Evolutionary conservation across 2,797 vertebrate species (phyloP), one percentile per base, ranked within the genome.

Genomic region (Hemibagrus guttatus): DNA sequence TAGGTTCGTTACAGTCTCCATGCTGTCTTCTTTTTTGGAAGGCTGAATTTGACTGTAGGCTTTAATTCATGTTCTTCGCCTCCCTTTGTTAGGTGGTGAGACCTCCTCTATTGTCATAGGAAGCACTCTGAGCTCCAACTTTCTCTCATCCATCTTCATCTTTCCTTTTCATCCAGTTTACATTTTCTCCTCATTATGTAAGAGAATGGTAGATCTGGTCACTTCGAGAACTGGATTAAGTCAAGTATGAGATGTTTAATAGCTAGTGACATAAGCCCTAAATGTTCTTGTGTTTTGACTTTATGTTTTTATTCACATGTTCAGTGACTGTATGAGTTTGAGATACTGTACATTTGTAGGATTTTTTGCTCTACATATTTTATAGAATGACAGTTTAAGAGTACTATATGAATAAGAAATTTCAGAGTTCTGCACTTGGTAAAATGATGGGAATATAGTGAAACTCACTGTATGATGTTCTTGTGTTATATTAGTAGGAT

Each of bases 21-120:
- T 83, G 87, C 84, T 85, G 88, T 92, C 91, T 88, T 89, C 88
- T 88, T 90, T 90, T 71, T 83, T 35, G 75, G 79, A 85, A 49
- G 28, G 31, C 49, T 88, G 71, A 46, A 63, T 74, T 69, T 69
- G 85, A 88, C 84, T 78, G 87, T 23, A 72, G 66, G 86, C 63
- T 88, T 90, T 90, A 90, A 86, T 90, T 90, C 89, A 81, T 39
- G 69, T 88, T 82, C 82, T 49, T 64, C 21, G 39, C 84, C 71
- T 85, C 86, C 80, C 86, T 81, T 91, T 89, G 86, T 87, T 87
- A 88, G 61, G 54, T 69, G 78, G n/a, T 56, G 39, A 78, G 81
- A 80, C 83, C 86, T 84, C 72, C 54, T 75, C 72, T 46, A 56
- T 87, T 81, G 74, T 81, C 83, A 85, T 4, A 72, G 85, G 86